These are phyloP conservation scores for Centruroides sculpturatus DNA, from an alignment of 1,140 invertebrate genomes.

Conservation along the genomic window DNA sequence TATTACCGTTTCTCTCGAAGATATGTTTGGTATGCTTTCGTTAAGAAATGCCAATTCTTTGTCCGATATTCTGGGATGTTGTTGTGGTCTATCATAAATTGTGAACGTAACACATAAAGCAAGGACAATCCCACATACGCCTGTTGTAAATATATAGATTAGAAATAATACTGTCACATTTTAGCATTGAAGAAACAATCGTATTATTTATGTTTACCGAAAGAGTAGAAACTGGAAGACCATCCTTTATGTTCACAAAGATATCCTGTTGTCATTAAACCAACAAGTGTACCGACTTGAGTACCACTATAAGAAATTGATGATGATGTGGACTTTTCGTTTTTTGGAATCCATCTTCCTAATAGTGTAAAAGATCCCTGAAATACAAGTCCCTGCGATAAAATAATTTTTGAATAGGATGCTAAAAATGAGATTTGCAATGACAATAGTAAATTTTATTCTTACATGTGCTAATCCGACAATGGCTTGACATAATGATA, in stretches of 20 bases:
- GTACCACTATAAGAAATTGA: background rate
- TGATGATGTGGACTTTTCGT: background rate
- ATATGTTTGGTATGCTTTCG: too few species aligned
- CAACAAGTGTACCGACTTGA: conserved; percentile 3
- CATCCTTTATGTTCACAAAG: conserved; percentile 10
- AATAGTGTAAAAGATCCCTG: background rate
- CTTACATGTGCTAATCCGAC: conserved; percentile 30
- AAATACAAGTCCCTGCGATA: background rate
- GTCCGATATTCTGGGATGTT: too few species aligned
- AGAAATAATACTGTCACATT: conserved; percentile 51
- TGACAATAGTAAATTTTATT: too few species aligned
- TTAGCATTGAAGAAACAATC: too few species aligned
- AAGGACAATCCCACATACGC: too few species aligned
- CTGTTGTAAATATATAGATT: conserved; percentile 37
- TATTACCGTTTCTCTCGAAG: too few species aligned
- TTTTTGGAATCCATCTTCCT: background rate
- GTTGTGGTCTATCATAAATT: too few species aligned
- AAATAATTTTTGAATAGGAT: background rate
- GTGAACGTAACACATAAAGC: too few species aligned
- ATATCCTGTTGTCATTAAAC: conserved; percentile 10
- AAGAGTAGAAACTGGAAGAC: conserved; percentile 15
- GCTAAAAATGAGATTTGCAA: too few species aligned
- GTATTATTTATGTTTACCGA: background rate
- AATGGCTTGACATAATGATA: conserved; percentile 27
- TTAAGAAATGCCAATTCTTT: too few species aligned